Base-by-base conservation (phyloP, 2,113 vertebrate species). In the Proterorhinus semilunaris region DNA sequence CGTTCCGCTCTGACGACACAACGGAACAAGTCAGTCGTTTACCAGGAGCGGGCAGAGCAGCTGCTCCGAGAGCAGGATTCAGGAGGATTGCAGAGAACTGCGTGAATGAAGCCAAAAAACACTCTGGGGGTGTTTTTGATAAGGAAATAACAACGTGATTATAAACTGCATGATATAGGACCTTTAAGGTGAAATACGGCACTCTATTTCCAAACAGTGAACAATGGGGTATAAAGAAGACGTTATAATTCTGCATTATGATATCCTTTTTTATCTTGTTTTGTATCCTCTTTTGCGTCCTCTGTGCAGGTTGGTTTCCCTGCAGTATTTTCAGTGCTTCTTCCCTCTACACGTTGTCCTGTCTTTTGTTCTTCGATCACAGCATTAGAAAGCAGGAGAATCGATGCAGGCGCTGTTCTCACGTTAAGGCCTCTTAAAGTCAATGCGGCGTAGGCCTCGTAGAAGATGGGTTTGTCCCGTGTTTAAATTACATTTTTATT, bases 401-500 rank as follows among this genome's bases (percentile, higher is more conserved):
- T 88, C 76, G 36, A 83, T 83, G 69, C 44, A 36, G 72, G 81
- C 53, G 52, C 72, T 86, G 84, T 80, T 77, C 69, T 78, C 83
- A 68, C 74, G 82, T 86, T 81, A 79, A 81, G 70, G 71, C 50
- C 52, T 74, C 77, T 87, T 57, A 72, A 69, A 86, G 63, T 72
- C 57, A 62, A 71, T 64, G 59, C 49, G 17, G 13, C 12, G 55
- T 42, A 42, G 36, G 21, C 16, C 52, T 45, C 21, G 21, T 21
- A 21, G 21, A 48, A 55, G 27, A 12, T 42, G n/a, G 44, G 57
- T 50, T n/a, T 12, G 44, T 44, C 55, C 21, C 17, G 1, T 4
- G 16, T 58, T 50, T 50, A 50, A 5, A 51, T 51, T 6, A 51
- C 7, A 11, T 15, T 15, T 51, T 51, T 6, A 4, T 51, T 15